Base-by-base conservation (phyloP, 2,888 invertebrate genomes). In the Chalcis sispes region DNA sequence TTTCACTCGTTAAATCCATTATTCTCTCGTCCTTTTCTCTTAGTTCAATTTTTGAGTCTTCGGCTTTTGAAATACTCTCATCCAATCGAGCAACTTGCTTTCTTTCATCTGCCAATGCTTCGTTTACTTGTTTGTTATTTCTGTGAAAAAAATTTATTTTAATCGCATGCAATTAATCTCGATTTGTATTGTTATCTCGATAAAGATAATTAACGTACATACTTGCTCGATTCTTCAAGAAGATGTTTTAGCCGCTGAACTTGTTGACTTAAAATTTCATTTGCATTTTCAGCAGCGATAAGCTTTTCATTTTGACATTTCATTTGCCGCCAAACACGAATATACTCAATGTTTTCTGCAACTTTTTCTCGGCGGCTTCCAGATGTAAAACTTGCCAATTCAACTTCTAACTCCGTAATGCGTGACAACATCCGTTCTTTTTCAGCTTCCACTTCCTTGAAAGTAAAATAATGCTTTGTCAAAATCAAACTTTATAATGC, bases 281-380 rank as follows among this genome's bases (percentile, higher is more conserved):
- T 88, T 13, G 79, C 79, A 4, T 75, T 78, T 76, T 85, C 82
- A 0, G 81, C 75, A 15, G 77, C 79, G 18, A 73, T 71, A 27
- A 88, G 79, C 79, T 89, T 84, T 64, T 88, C 88, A 69, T 83
- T 85, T 56, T 84, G 80, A 56, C 84, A 85, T 71, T 87, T 86
- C 83, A 88, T 82, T 79, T 88, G 84, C 27, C 87, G 83, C 86
- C 86, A 86, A 56, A 87, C 78, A 40, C 83, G 83, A 75, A 88
- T 88, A 64, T 86, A 85, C 67, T 87, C 88, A n/a, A 88, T 83
- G 75, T 88, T 88, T 66, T 88, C 89, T 0, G 85, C 84, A 1
- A 84, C 83, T 72, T 87, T 88, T 73, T 85, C 84, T 29, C 84
- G 83, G 20, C 85, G 85, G 72, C 79, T 85, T n/a, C 76, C 83